phyloP scores from a whole-genome alignment of 1,140 invertebrate genomes.

The Paraescarpia echinospica region DNA sequence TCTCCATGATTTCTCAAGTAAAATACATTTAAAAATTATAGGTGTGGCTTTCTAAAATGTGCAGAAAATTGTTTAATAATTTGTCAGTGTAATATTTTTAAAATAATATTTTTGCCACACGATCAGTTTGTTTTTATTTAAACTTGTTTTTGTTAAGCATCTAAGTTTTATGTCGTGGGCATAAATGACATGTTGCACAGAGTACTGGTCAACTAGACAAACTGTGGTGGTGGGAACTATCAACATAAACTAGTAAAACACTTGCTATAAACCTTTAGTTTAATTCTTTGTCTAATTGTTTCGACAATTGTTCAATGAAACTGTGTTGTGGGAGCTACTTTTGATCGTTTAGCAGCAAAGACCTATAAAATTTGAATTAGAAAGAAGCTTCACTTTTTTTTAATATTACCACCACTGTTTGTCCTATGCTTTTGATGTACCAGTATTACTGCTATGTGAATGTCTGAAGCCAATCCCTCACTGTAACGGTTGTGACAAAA shows the following conservation, averaged over 20 bases:
- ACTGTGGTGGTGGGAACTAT: background rate
- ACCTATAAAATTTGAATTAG: too few species aligned
- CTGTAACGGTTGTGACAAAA: background rate
- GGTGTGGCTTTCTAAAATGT: background rate
- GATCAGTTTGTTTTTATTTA: background rate
- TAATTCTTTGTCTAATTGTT: too few species aligned
- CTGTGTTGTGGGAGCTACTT: too few species aligned
- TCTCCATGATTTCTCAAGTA: background rate
- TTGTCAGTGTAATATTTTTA: background rate
- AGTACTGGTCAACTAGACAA: background rate
- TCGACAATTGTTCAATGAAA: too few species aligned
- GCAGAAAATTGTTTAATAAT: background rate
- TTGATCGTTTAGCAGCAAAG: too few species aligned
- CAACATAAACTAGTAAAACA: background rate
- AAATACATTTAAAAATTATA: background rate
- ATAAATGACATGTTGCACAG: background rate
- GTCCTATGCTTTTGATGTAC: background rate
- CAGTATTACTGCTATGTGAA: background rate
- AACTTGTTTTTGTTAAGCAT: background rate
- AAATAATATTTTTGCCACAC: background rate
- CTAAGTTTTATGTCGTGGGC: background rate
- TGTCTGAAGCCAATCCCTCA: background rate
- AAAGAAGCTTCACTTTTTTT: background rate
- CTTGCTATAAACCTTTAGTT: background rate
- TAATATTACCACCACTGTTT: background rate